Conservation (phyloP, 2,888 invertebrate genomes). For the Sericinus montela region DNA sequence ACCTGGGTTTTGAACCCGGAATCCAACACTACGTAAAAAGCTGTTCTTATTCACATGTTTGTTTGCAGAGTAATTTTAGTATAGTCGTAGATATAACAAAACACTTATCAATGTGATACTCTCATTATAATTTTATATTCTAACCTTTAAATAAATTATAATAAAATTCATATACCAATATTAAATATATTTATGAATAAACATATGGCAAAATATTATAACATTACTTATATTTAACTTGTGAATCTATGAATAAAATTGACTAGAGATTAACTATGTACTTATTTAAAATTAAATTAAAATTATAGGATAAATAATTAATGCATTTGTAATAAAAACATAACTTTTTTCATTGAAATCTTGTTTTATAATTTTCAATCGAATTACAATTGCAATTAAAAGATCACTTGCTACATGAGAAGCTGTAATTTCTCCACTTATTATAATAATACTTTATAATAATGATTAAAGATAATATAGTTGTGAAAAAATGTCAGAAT, state of each 20-base stretch:
- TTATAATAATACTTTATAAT: not conserved
- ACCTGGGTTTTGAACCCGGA: too few species aligned
- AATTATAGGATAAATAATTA: not conserved
- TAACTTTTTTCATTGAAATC: not conserved
- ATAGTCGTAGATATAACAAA: slow-evolving; percentile 23
- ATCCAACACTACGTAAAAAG: too few species aligned
- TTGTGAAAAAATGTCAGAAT: slow-evolving; percentile 8
- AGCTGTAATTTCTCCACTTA: slow-evolving; percentile 7
- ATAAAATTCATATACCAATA: not conserved
- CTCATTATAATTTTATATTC: slow-evolving; percentile 37
- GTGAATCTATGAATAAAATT: slow-evolving; percentile 41
- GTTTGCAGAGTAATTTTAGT: too few species aligned
- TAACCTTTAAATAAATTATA: slow-evolving; percentile 16
- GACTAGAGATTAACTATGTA: slow-evolving; percentile 61
- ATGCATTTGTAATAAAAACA: too few species aligned
- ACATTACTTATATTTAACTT: slow-evolving; percentile 7
- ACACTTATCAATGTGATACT: slow-evolving; percentile 36
- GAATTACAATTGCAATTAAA: slow-evolving; percentile 10
- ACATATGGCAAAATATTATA: too few species aligned
- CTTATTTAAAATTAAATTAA: slow-evolving; percentile 36
- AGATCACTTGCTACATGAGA: slow-evolving; percentile 4
- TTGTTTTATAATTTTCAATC: slow-evolving; percentile 2
- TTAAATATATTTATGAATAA: slow-evolving; percentile 1
- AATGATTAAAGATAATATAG: slow-evolving; percentile 2
- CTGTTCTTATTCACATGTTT: too few species aligned